Evolutionary conservation across 2,113 vertebrate species (phyloP).

Genomic region (Rhegmatorhina hoffmannsi): DNA sequence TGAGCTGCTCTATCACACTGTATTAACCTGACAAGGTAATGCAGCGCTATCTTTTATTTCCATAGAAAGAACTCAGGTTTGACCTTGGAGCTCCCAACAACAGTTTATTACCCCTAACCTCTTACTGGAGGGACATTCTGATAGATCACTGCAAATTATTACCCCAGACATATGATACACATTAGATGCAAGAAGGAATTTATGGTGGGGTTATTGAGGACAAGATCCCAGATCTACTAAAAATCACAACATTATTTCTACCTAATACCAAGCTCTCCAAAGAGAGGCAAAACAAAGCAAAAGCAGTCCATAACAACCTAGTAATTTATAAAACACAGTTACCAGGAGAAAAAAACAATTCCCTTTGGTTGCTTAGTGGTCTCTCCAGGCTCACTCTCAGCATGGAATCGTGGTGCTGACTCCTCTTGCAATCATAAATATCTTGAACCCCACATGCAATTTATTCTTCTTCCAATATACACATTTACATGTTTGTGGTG

Average conservation of each 20-base stretch:
- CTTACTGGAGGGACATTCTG: not conserved
- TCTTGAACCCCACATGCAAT: not conserved
- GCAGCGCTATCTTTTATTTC: conserved; percentile 67
- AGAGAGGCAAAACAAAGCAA: not conserved
- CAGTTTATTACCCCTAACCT: conserved; percentile 52
- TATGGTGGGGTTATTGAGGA: not conserved
- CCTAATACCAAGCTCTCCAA: not conserved
- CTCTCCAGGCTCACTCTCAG: not conserved
- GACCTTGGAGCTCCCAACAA: conserved; percentile 75
- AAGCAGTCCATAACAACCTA: not conserved
- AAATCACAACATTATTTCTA: not conserved
- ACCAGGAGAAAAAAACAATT: not conserved
- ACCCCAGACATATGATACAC: not conserved
- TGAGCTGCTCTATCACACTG: conserved; percentile 75
- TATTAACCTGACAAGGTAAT: conserved; percentile 77
- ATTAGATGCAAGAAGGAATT: not conserved
- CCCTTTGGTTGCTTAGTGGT: not conserved
- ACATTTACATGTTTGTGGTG: not conserved
- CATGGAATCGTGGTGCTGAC: not conserved
- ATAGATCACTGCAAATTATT: not conserved
- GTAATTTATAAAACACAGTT: not conserved
- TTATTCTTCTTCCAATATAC: not conserved
- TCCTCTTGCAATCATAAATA: not conserved
- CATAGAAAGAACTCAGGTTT: conserved; percentile 61
- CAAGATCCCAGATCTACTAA: not conserved